Evolutionary conservation across 2,888 invertebrate species (phyloP), one percentile per base, ranked within the genome.

Genomic region (Galerucella nymphaeae): DNA sequence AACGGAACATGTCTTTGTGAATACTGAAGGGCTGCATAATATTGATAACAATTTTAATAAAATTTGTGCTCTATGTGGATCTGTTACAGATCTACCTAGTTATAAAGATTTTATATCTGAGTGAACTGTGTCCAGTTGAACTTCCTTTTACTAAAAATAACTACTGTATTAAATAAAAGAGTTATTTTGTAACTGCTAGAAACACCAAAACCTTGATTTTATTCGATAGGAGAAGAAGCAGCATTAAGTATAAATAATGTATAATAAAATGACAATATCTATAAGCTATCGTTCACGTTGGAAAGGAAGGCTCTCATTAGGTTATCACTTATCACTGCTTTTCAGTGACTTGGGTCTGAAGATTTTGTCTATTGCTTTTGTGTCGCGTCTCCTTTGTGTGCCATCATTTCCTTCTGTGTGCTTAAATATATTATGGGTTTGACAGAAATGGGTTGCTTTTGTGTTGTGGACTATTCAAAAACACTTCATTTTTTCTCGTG

Each of bases 291-390:
- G 20, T 18, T 67, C 58, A 58, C 57, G 58, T 58, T 67, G 57
- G 66, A 58, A 59, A 42, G 59, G 57, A 67, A 67, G 45, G 41
- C 58, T 45, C 58, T 67, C 66, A 67, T 67, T 67, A 67, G 66
- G 66, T 67, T 67, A 67, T 67, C 66, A 42, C 20, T 67, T 67
- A 67, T 67, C 66, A 42, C 20, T 58, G 42, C 38, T 38, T 57
- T 58, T 42, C 55, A 30, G 45, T 41, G 66, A 58, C 18, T 58
- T 58, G 23, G n/a, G 58, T 20, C 16, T 41, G 58, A 23, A 16
- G 41, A 41, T 38, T 45, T 57, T 23, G 64, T 67, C 58, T 58
- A 58, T 67, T 45, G 66, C 66, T 67, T 58, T 67, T 66, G 66
- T 66, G 58, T 67, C 58, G n/a, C 38, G 45, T 23, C 5, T 23